These are phyloP conservation scores for Hypanus sabinus DNA, from an alignment of 2,113 vertebrate species.

Conservation along the genomic window DNA sequence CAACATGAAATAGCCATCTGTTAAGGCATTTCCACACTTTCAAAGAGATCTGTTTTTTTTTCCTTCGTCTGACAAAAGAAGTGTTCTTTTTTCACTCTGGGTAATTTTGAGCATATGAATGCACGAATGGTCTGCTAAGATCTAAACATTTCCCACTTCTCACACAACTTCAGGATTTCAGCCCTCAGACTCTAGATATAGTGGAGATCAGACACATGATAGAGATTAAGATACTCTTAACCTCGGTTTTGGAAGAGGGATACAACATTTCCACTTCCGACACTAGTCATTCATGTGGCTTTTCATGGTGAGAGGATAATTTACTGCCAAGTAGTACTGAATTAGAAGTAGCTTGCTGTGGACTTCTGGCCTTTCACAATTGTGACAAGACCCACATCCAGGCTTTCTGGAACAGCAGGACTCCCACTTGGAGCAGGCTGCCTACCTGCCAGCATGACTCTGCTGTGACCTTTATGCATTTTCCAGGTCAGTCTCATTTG, in stretches of 20 bases:
- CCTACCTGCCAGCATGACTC: background rate
- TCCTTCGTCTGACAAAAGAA: background rate
- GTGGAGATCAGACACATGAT: background rate
- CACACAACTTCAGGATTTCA: background rate
- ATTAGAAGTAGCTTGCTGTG: background rate
- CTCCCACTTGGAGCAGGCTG: background rate
- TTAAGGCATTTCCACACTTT: slow-evolving; percentile 30
- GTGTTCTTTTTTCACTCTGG: background rate
- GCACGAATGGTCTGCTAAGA: background rate
- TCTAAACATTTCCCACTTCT: slow-evolving; percentile 9
- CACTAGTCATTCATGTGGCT: slow-evolving; percentile 12
- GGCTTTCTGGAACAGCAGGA: background rate
- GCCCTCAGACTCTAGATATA: background rate
- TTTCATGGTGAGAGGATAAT: background rate
- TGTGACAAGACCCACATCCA: background rate
- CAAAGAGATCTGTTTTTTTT: background rate
- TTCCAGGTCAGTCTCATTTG: background rate
- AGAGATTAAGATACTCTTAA: background rate
- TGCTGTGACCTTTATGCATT: background rate
- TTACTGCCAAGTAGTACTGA: slow-evolving; percentile 17
- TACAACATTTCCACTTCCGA: slow-evolving; percentile 28
- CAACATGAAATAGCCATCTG: slow-evolving; percentile 32
- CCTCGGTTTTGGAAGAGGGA: slow-evolving; percentile 28
- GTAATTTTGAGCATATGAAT: background rate
- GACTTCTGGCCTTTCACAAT: background rate